Evolutionary conservation across 2,113 vertebrate species (phyloP), one percentile per base, ranked within the genome.

Genomic region (Sylvietta virens): DNA sequence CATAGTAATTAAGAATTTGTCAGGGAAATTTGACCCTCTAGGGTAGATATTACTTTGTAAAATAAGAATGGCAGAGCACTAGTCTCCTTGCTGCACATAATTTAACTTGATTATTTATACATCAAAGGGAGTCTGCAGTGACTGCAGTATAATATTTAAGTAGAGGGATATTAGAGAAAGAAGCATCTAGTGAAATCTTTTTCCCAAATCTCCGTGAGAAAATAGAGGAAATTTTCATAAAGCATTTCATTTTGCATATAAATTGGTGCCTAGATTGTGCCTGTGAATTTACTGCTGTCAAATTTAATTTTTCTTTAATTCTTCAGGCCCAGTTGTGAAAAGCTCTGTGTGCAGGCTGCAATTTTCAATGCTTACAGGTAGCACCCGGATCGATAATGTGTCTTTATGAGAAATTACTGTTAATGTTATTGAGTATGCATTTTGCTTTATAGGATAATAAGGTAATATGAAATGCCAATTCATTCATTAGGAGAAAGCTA

Each of bases 291-390:
- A 98, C 98, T 98, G 98, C 99, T 99, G 99, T 99, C 99, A 99
- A 99, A 99, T 99, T 98, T 99, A 99, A 99, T 99, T 99, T 99
- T 98, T 98, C 98, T 99, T 99, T 99, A 99, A 99, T 99, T 99
- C 99, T 99, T 99, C 99, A 99, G 98, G 97, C 97, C 97, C 94
- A 97, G 98, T 98, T 98, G 98, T 98, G 98, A 98, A 98, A 98
- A 98, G 98, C 98, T 98, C 96, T 97, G 98, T 98, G 98, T 98
- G 98, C 98, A 98, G 98, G 98, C 98, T 98, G 98, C 98, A 98
- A 98, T 98, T 99, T 99, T 98, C 98, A 98, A 98, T 98, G 97
- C 98, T 98, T 99, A 98, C 98, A 99, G 98, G 99, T 99, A 98
- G 98, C 97, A 98, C 96, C 97, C 69, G 17, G 98, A 99, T 99